Base-by-base conservation (phyloP, 2,888 invertebrate species). In the Bombyx huttoni region DNA sequence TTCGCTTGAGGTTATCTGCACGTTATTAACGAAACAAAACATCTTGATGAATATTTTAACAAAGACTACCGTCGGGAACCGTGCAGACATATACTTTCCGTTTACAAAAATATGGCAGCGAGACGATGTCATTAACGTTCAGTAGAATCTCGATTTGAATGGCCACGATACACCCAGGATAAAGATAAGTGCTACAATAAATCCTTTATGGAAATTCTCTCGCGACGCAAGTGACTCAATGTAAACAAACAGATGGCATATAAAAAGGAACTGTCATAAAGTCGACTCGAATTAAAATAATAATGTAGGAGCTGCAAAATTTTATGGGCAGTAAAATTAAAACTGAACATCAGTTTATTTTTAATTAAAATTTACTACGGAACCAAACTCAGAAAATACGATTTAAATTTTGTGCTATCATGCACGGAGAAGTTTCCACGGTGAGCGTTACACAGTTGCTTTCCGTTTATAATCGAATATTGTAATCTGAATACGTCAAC, bases 61-160 rank as follows among this genome's bases (percentile, higher is more conserved):
- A 40, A 40, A 40, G 40, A 40, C 12, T 5, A 2, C 24, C 7
- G 40, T 40, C 8, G 12, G 40, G 7, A 40, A 7, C 12, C 12
- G 8, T 12, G 40, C 12, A 7, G 40, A 40, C 40, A 3, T 40
- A 40, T 40, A 8, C 12, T 12, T 40, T 12, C 40, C 7, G 7
- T 40, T 40, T 40, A 40, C 46, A n/a, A 34, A 13, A 9, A 13
- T 0, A 13, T 33, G 14, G 46, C 46, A n/a, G 14, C 46, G 34
- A 34, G 45, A 13, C 48, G 13, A 14, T 45, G 13, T 40, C 67
- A 74, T 75, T 73, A 74, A 68, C 70, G 75, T 75, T 78, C 75
- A 79, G 68, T 78, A 73, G 63, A 59, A 61, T 65, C 68, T 75
- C 66, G 58, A 61, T 68, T 71, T 67, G 71, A 72, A 70, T 73